These are phyloP conservation scores for Hafferia zeledoni DNA, from an alignment of 2,797 vertebrate genomes.

Conservation along the genomic window DNA sequence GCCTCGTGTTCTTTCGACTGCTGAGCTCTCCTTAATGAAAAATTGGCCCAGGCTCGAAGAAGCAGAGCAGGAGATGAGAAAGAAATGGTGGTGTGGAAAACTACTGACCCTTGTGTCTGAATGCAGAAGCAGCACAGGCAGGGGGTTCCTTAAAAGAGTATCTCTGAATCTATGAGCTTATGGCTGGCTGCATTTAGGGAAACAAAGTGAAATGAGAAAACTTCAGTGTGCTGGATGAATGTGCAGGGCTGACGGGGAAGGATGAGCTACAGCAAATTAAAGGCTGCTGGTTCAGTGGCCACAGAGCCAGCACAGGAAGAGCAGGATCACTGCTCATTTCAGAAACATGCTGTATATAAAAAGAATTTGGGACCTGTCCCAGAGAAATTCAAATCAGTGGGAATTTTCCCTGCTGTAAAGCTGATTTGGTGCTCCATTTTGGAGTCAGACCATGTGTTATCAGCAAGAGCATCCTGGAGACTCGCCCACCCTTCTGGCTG, in stretches of 20 bases:
- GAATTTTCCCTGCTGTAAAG: neutral
- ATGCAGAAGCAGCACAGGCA: neutral
- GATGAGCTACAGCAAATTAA: neutral
- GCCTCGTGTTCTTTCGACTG: neutral
- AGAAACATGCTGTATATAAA: neutral
- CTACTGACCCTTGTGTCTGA: neutral
- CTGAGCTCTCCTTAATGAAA: slow-evolving; percentile 18
- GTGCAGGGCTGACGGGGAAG: neutral
- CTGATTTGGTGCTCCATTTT: neutral
- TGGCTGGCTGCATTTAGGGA: neutral
- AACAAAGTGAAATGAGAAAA: neutral
- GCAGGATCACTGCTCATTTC: neutral
- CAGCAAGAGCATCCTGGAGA: rapidly evolving
- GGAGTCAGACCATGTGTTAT: neutral
- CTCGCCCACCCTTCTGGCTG: neutral
- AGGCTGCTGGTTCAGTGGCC: neutral
- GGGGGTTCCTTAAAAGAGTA: neutral
- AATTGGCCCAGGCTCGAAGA: neutral
- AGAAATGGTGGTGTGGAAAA: neutral
- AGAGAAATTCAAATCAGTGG: neutral
- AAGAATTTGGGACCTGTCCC: neutral
- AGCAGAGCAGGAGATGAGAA: slow-evolving; percentile 1
- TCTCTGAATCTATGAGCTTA: neutral
- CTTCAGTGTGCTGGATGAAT: neutral
- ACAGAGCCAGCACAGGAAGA: neutral